Base-by-base conservation (phyloP, 2,888 invertebrate species). In the Ernsta delagoae region DNA sequence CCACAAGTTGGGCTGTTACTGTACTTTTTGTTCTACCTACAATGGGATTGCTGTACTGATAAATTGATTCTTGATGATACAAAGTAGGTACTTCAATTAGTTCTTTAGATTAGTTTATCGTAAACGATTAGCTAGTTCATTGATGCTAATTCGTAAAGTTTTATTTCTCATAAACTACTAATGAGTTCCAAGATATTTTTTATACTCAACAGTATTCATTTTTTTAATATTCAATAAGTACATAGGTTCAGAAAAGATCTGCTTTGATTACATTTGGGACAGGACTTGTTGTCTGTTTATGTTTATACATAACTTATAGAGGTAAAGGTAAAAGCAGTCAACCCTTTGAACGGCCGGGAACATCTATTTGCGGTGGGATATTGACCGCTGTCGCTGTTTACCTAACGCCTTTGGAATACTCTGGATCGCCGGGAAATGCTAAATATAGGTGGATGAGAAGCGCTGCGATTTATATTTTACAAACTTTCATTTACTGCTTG, bases 371-470 rank as follows among this genome's bases (percentile, higher is more conserved):
- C 83, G 88, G 89, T 85, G 79, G 84, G 85, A 88, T 90, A 87
- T 89, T 89, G 89, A 90, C 90, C 88, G 89, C 85, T 76, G 78
- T 77, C 79, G 78, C 83, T 91, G 90, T 92, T 92, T 91, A 91
- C 89, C 77, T 83, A 83, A 80, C 83, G 84, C 78, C 84, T 78
- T 79, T 78, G 81, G 76, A 80, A 80, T 79, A 43, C 45, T 78
- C 80, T 78, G 80, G 76, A 80, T 80, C 79, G 60, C 45, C 76
- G 79, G 77, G 61, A 61, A 45, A 43, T 77, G 80, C 86, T 88
- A 88, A 87, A 89, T 81, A 88, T 89, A 88, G 16, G 16, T 16
- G 16, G 88, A 78, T 70, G 66, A 67, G 67, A 70, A 59, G 24
- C 43, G 60, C 59, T 57, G 72, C 64, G 59, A 64, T 63, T 39